These are phyloP conservation scores for Drosophila sturtevanti DNA, from an alignment of 1,140 invertebrate species.

Conservation along the genomic window DNA sequence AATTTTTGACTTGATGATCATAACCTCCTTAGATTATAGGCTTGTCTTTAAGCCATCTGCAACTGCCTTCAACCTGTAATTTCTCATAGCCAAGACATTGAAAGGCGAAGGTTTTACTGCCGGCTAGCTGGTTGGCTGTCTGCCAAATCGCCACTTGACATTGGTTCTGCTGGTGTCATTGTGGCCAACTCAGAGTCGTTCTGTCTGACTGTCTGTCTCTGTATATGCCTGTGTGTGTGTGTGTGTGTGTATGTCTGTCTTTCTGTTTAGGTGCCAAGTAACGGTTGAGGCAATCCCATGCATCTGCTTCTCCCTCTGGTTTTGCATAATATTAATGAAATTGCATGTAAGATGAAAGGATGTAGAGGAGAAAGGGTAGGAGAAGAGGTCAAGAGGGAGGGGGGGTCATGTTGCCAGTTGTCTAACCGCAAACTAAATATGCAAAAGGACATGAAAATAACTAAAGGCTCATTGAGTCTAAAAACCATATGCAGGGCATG, in stretches of 20 bases:
- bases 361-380: no score
- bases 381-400: neutral
- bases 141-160: constrained; percentile 71
- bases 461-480: constrained; percentile 24
- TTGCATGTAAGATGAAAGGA: constrained; percentile 36
- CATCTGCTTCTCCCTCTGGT: neutral
- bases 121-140: constrained; percentile 45
- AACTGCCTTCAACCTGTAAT: constrained; percentile 50
- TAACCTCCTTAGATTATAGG: neutral
- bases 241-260: neutral
- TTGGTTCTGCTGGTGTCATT: constrained; percentile 29
- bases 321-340: constrained; percentile 70
- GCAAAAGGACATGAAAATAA: constrained; percentile 36
- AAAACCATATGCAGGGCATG: constrained; percentile 40
- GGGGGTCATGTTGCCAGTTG: neutral
- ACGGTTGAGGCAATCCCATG: neutral
- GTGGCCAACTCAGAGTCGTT: constrained; percentile 24
- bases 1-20: neutral
- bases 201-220: constrained; percentile 17
- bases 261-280: neutral
- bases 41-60: neutral
- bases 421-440: constrained; percentile 50
- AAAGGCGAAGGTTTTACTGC: constrained; percentile 44
- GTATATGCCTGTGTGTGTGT: neutral
- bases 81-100: constrained; percentile 27